Conservation (phyloP, 2,113 vertebrate genomes). For the Cheirogaleus medius region DNA sequence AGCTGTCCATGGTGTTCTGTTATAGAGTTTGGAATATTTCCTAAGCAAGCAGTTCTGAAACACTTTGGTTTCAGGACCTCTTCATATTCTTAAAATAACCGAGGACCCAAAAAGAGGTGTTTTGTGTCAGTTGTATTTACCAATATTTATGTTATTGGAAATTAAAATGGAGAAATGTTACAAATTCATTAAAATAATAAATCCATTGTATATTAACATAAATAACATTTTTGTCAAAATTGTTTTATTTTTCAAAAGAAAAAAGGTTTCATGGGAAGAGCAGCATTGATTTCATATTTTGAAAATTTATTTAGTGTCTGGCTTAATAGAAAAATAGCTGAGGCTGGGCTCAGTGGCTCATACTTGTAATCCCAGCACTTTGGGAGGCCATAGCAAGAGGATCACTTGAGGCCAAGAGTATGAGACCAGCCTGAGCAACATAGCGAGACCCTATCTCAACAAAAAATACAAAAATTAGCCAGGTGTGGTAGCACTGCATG, state of each 20-base stretch:
- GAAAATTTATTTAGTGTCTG: neutral
- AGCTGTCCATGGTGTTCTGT: neutral
- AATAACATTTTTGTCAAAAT: neutral
- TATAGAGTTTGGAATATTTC: neutral
- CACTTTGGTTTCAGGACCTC: neutral
- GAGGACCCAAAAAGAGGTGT: neutral
- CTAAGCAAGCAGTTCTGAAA: neutral
- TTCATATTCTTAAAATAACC: neutral
- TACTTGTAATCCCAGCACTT: no score
- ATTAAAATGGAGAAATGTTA: neutral
- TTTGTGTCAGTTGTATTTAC: neutral
- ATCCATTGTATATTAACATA: neutral
- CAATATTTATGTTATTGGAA: neutral
- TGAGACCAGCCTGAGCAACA: no score
- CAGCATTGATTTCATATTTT: neutral
- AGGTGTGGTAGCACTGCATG: no score
- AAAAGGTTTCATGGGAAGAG: neutral
- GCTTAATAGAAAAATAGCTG: no score
- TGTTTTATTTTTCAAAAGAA: neutral
- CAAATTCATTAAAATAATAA: constrained; percentile 15
- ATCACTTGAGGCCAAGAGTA: no score
- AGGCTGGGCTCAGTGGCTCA: no score
- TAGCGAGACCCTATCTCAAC: no score
- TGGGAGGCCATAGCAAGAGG: no score
- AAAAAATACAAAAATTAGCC: no score